A percentile compares a stretch with the other conserved stretches of the same genome.
phyloP scores from a whole-genome alignment of 1,140 invertebrate species.

The Hestina assimilis region DNA sequence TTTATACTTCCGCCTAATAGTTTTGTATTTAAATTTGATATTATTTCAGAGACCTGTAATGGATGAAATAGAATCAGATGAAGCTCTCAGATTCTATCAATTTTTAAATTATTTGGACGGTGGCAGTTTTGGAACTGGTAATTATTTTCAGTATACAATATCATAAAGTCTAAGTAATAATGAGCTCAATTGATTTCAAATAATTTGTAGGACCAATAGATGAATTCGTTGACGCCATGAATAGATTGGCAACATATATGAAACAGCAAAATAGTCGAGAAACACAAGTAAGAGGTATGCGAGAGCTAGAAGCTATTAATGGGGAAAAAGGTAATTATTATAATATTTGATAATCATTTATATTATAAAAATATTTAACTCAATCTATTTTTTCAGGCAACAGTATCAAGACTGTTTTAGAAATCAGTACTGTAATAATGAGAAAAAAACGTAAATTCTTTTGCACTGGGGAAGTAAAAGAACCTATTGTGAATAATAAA shows the following conservation, averaged over 20 bases:
- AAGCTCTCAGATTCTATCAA: slow-evolving; percentile 68
- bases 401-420: slow-evolving; percentile 71
- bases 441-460: slow-evolving; percentile 69
- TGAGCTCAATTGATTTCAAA: no score
- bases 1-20: background rate
- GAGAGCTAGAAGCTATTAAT: slow-evolving; percentile 70
- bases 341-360: background rate
- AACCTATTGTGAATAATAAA: slow-evolving; percentile 70
- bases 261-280: slow-evolving; percentile 69
- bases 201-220: slow-evolving; percentile 63
- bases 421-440: slow-evolving; percentile 68
- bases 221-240: slow-evolving; percentile 72
- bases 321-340: slow-evolving; percentile 55
- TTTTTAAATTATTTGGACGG: slow-evolving; percentile 73
- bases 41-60: slow-evolving; percentile 64
- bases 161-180: slow-evolving; percentile 2
- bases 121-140: slow-evolving; percentile 68
- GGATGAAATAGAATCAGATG: slow-evolving; percentile 74
- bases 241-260: slow-evolving; percentile 63
- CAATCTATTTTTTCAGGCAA: slow-evolving; percentile 42
- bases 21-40: background rate
- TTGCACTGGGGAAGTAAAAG: slow-evolving; percentile 69
- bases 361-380: background rate
- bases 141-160: background rate
- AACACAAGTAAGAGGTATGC: slow-evolving; percentile 64